Percentiles rank a stretch among this genome's conserved stretches.
Evolutionary conservation across 2,797 vertebrate species (phyloP).

Genomic region (Somateria mollissima): DNA sequence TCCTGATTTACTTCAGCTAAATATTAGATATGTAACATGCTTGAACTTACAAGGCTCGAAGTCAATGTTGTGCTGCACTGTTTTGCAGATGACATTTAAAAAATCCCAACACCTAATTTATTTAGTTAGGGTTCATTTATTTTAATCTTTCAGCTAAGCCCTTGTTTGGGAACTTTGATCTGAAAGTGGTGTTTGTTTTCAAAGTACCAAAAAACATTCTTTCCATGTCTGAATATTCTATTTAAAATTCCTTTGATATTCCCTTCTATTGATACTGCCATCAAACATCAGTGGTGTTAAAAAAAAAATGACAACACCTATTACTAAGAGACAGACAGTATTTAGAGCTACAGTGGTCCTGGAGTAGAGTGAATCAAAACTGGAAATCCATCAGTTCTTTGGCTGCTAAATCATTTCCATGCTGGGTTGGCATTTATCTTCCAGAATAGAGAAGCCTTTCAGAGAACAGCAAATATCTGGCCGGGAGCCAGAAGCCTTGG

Average conservation of each 20-base stretch:
- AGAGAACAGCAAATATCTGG: conserved; percentile 61
- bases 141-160: conserved; percentile 40
- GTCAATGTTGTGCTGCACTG: not conserved
- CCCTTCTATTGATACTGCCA: not conserved
- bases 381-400: conserved; percentile 54
- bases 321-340: not conserved
- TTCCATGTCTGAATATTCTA: conserved; percentile 11
- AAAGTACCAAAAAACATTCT: not conserved
- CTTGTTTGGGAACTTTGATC: conserved; percentile 52
- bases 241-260: conserved; percentile 52
- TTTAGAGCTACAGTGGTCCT: not conserved
- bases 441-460: conserved; percentile 65
- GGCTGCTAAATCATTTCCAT: conserved; percentile 61
- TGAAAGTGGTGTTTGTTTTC: conserved; percentile 51
- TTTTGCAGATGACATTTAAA: conserved; percentile 39
- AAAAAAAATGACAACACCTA: not conserved
- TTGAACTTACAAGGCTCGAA: not conserved
- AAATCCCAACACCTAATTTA: conserved; percentile 28
- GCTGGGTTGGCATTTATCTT: conserved; percentile 59
- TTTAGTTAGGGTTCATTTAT: conserved; percentile 51
- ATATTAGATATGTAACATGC: not conserved
- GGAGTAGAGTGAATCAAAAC: conserved; percentile 19
- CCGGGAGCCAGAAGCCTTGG: conserved; percentile 31
- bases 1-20: not conserved
- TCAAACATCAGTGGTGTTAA: not conserved